A percentile compares a stretch with the other conserved stretches of the same genome.
phyloP scores from a whole-genome alignment of 2,113 vertebrate species.

The Leptodactylus fuscus region DNA sequence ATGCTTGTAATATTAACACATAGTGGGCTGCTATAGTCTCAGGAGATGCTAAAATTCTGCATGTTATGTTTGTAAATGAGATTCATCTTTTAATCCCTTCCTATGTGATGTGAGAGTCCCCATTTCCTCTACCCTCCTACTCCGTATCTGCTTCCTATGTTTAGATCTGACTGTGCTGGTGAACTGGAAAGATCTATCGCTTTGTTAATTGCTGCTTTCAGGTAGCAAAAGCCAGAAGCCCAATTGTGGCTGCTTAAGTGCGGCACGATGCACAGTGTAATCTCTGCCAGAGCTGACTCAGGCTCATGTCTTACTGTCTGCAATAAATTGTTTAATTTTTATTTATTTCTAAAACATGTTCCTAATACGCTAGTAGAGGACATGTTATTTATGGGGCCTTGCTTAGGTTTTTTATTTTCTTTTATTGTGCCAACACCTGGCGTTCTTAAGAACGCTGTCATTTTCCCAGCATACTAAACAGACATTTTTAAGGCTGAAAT shows the following conservation, averaged over 20 bases:
- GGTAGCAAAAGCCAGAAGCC: slow-evolving; percentile 51
- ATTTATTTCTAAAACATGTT: slow-evolving; percentile 62
- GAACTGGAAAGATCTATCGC: slow-evolving; percentile 52
- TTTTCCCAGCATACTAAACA: slow-evolving; percentile 37
- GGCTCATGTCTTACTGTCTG: slow-evolving; percentile 58
- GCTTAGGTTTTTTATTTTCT: slow-evolving; percentile 56
- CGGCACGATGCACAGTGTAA: slow-evolving; percentile 24
- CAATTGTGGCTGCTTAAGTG: slow-evolving; percentile 32
- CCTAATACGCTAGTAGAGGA: slow-evolving; percentile 57
- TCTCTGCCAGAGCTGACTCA: slow-evolving; percentile 57
- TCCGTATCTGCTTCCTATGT: slow-evolving; percentile 11
- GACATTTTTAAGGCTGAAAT: too few species aligned
- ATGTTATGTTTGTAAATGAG: not conserved
- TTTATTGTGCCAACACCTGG: slow-evolving; percentile 55
- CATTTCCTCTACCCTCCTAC: slow-evolving; percentile 7
- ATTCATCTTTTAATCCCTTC: not conserved
- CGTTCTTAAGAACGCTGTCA: too few species aligned
- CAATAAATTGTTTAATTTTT: slow-evolving; percentile 59
- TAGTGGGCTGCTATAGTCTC: too few species aligned
- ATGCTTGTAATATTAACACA: too few species aligned
- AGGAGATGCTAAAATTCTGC: not conserved
- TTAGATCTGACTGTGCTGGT: slow-evolving; percentile 43
- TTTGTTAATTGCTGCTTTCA: slow-evolving; percentile 37
- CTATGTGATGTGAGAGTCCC: not conserved
- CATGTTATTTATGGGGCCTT: slow-evolving; percentile 61